Evolutionary conservation across 1,140 invertebrate genomes (phyloP).

Genomic region (Cydia splendana): DNA sequence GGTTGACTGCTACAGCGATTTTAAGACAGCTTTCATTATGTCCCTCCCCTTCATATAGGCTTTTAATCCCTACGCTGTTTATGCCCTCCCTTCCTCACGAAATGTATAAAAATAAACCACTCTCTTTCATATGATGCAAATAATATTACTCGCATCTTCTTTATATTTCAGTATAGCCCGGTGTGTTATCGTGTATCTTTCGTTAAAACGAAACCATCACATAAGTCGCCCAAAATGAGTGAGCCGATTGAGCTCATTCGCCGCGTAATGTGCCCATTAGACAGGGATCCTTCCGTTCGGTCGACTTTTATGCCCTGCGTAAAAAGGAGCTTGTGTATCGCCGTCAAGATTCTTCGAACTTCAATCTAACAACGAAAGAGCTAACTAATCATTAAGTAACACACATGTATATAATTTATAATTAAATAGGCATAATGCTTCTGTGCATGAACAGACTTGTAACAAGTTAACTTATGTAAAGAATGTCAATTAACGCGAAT

Average conservation of each 20-base stretch:
- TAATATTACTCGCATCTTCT: slow-evolving; percentile 12
- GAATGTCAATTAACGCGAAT: slow-evolving; percentile 9
- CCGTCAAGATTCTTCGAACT: slow-evolving; percentile 8
- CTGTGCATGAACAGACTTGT: slow-evolving; percentile 10
- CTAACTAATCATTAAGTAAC: no score
- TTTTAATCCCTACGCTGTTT: slow-evolving; percentile 8
- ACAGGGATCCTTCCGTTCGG: slow-evolving; percentile 25
- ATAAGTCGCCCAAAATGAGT: slow-evolving; percentile 26
- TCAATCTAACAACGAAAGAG: slow-evolving; percentile 1
- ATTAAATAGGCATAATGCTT: not conserved
- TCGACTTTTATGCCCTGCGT: slow-evolving; percentile 24
- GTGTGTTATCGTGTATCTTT: slow-evolving; percentile 17
- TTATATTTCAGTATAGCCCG: not conserved
- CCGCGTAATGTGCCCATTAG: slow-evolving; percentile 22
- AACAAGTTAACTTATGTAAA: slow-evolving; percentile 6
- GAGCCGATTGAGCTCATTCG: slow-evolving; percentile 31
- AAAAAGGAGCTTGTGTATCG: slow-evolving; percentile 23
- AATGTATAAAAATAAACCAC: slow-evolving; percentile 2
- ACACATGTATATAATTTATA: not conserved
- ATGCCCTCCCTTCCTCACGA: not conserved
- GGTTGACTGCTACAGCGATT: not conserved
- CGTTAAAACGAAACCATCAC: slow-evolving; percentile 21
- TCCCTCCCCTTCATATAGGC: not conserved
- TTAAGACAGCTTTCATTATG: not conserved
- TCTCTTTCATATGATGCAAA: not conserved